phyloP scores from a whole-genome alignment of 2,113 vertebrate genomes.

The Seriola dumerili region DNA sequence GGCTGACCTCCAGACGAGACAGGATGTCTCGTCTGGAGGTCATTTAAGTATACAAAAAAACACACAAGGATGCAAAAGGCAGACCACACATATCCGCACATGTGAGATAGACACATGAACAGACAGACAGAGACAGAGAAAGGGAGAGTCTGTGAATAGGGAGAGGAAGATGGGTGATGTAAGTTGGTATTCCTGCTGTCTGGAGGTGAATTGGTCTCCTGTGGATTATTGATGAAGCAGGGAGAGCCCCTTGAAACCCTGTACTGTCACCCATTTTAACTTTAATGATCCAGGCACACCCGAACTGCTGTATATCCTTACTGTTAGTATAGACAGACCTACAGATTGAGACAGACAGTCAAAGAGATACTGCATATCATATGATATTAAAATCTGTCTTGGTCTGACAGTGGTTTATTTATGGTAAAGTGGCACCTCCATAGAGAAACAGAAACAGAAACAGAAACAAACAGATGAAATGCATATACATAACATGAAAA shows the following conservation, averaged over 20 bases:
- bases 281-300: constrained; percentile 68
- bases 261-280: constrained; percentile 53
- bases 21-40: constrained; percentile 65
- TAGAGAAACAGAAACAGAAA: not conserved
- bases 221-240: constrained; percentile 67
- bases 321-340: not conserved
- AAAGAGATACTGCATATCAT: not conserved
- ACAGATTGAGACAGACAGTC: not conserved
- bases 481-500: not conserved
- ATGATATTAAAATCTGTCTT: not conserved
- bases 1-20: constrained; percentile 67
- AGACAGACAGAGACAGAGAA: constrained; percentile 26
- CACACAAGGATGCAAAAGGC: not conserved
- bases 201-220: constrained; percentile 61
- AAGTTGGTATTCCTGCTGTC: constrained; percentile 54
- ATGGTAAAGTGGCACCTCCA: too few species aligned
- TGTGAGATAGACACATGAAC: not conserved
- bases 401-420: not conserved
- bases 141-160: constrained; percentile 46
- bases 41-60: constrained; percentile 35
- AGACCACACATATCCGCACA: constrained; percentile 9
- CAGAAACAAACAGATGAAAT: not conserved
- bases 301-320: constrained; percentile 43
- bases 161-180: constrained; percentile 29
- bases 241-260: constrained; percentile 66